Conservation (phyloP, 2,888 invertebrate species). For the Eustalomyia histrio region DNA sequence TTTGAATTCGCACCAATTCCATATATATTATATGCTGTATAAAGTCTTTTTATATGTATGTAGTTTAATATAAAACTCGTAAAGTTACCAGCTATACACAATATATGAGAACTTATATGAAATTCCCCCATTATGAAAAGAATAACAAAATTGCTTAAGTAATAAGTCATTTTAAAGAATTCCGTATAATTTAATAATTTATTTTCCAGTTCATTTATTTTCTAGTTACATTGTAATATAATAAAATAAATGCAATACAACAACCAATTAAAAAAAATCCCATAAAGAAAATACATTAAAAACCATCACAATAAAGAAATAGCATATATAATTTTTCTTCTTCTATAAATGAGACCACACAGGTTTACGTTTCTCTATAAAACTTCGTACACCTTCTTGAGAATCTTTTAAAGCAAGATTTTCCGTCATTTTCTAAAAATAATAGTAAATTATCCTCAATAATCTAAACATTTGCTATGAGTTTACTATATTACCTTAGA, state of each 20-base stretch:
- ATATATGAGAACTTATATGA: too few species aligned
- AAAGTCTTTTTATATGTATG: too few species aligned
- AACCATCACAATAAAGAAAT: neutral
- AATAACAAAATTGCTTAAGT: too few species aligned
- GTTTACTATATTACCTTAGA: slow-evolving; percentile 79
- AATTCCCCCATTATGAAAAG: too few species aligned
- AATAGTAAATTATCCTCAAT: neutral
- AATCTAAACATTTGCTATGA: neutral
- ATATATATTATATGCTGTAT: too few species aligned
- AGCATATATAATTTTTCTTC: neutral
- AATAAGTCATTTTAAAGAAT: too few species aligned
- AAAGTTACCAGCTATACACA: too few species aligned
- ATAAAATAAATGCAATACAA: slow-evolving; percentile 36
- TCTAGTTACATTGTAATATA: neutral
- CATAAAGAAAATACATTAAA: slow-evolving; percentile 6
- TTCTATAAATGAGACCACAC: slow-evolving; percentile 82
- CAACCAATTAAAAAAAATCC: slow-evolving; percentile 17
- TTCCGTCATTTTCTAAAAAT: slow-evolving; percentile 85
- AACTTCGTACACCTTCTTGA: slow-evolving; percentile 94
- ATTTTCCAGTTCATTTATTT: too few species aligned
- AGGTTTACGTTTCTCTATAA: slow-evolving; percentile 91
- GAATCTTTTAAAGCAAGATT: slow-evolving; percentile 91
- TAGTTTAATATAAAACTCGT: too few species aligned
- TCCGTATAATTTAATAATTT: too few species aligned
- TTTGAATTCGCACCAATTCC: too few species aligned